These are phyloP conservation scores for Latrodectus elegans DNA, from an alignment of 2,888 invertebrate species.

Conservation along the genomic window DNA sequence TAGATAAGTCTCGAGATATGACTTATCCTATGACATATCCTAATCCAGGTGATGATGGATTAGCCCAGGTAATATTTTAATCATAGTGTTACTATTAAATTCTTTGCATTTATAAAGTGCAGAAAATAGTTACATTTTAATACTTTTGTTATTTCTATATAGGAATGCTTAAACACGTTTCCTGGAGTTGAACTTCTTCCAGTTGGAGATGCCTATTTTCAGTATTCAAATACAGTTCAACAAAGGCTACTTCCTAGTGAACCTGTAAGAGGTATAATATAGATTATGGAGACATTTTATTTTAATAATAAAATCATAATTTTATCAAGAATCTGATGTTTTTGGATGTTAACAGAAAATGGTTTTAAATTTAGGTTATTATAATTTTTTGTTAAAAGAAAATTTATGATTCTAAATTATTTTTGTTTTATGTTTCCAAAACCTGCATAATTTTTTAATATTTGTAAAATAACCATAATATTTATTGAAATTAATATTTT, in stretches of 20 bases:
- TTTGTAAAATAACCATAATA: no score
- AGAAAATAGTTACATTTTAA: neutral
- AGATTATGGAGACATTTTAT: neutral
- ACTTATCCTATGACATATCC: constrained; percentile 67
- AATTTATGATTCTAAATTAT: no score
- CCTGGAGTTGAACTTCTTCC: constrained; percentile 63
- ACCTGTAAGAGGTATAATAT: constrained; percentile 50
- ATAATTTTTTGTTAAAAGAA: no score
- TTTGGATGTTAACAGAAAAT: no score
- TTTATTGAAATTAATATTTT: no score
- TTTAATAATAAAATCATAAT: neutral
- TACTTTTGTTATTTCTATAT: neutral
- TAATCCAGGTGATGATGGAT: constrained; percentile 55
- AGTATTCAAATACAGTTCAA: constrained; percentile 66
- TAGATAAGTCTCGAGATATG: constrained; percentile 68
- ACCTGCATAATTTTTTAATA: no score
- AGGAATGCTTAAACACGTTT: constrained; percentile 65
- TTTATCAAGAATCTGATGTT: no score
- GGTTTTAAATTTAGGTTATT: no score
- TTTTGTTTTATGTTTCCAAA: no score
- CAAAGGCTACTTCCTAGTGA: constrained; percentile 64
- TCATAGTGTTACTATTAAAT: neutral
- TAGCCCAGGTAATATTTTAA: constrained; percentile 49
- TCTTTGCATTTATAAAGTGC: neutral
- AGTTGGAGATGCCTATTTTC: constrained; percentile 66